Evolutionary conservation across 2,797 vertebrate genomes (phyloP).

Genomic region (Platalea minor): DNA sequence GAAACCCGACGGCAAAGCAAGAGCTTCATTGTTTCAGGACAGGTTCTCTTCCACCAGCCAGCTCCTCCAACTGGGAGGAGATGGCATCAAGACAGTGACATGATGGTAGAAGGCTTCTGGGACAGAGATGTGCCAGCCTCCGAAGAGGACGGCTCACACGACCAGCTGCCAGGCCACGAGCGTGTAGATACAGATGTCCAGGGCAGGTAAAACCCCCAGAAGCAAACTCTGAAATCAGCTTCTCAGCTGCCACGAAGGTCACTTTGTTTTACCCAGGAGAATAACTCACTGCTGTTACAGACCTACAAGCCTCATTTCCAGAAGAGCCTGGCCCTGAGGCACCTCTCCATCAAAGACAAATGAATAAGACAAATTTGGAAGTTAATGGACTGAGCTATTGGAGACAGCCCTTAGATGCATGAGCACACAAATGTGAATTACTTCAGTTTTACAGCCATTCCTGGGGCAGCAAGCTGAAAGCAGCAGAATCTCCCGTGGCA

Average conservation of each 20-base stretch:
- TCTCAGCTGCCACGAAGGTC: neutral
- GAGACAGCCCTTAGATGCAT: rapidly evolving
- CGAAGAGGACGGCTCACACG: rapidly evolving
- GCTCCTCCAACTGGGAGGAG: neutral
- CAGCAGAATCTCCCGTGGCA: rapidly evolving
- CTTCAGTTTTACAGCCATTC: neutral
- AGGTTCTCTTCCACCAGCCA: neutral
- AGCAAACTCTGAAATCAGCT: neutral
- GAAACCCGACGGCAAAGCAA: rapidly evolving
- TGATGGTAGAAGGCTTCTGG: neutral
- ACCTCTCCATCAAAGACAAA: neutral
- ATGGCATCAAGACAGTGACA: neutral
- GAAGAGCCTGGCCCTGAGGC: neutral
- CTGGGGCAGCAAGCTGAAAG: neutral
- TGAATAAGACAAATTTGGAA: neutral
- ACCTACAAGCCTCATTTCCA: neutral
- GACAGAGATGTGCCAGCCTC: neutral
- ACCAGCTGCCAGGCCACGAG: rapidly evolving
- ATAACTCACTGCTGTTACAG: rapidly evolving
- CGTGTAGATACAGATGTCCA: rapidly evolving
- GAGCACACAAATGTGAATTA: neutral
- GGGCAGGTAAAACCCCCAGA: neutral
- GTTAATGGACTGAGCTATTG: neutral
- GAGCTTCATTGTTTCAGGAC: neutral
- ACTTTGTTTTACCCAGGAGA: neutral